phyloP scores from a whole-genome alignment of 1,140 invertebrate genomes.

The Armadillidium nasatum region DNA sequence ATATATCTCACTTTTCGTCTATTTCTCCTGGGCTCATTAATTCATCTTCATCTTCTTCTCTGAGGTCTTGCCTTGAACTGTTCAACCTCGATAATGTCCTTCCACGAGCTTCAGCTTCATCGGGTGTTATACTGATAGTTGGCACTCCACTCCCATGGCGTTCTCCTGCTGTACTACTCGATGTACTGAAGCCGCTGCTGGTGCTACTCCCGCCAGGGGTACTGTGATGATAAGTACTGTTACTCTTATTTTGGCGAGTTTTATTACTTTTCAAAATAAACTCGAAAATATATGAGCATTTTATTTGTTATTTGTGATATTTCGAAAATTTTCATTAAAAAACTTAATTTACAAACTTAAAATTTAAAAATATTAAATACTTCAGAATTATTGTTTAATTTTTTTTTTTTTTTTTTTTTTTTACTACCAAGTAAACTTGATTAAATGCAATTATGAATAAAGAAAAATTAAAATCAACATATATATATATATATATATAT shows the following conservation, averaged over 20 bases:
- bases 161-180: slow-evolving; percentile 13
- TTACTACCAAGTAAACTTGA: too few relatives aligned
- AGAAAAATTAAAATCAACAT: too few relatives aligned
- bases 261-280: too few relatives aligned
- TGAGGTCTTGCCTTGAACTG: slow-evolving; percentile 21
- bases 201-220: background rate
- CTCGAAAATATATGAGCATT: too few relatives aligned
- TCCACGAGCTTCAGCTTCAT: slow-evolving; percentile 18
- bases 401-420: too few relatives aligned
- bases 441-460: too few relatives aligned
- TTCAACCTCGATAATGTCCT: slow-evolving; percentile 7
- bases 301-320: too few relatives aligned
- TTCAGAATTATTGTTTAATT: too few relatives aligned
- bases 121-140: slow-evolving; percentile 18
- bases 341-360: too few relatives aligned
- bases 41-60: slow-evolving; percentile 22
- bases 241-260: background rate
- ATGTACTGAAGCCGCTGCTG: slow-evolving; percentile 17
- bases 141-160: slow-evolving; percentile 3
- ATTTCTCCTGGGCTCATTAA: slow-evolving; percentile 9
- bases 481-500: too few relatives aligned
- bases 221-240: background rate
- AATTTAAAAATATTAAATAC: too few relatives aligned
- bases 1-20: background rate
- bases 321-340: too few relatives aligned